These are phyloP conservation scores for Syngnathus floridae DNA, from an alignment of 2,113 vertebrate genomes.

Conservation along the genomic window DNA sequence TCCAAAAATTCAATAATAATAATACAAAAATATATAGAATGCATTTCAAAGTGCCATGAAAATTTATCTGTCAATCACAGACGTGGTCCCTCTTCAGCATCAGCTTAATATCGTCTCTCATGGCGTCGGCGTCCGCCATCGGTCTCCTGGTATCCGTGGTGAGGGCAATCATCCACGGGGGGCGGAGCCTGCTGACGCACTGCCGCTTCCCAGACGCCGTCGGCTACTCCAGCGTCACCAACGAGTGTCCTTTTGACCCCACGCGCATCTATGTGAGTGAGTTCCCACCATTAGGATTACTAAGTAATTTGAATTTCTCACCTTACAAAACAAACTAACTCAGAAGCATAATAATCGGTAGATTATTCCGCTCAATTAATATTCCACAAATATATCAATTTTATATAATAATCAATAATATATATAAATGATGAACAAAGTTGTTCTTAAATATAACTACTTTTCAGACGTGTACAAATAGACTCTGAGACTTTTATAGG, in stretches of 20 bases:
- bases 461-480: neutral
- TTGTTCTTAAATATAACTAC: neutral
- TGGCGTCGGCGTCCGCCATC: conserved; percentile 71
- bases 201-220: conserved; percentile 61
- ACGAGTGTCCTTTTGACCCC: conserved; percentile 85
- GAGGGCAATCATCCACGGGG: conserved; percentile 69
- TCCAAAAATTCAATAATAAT: neutral
- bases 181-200: conserved; percentile 73
- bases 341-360: too few species aligned
- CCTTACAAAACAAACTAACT: neutral
- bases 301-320: neutral
- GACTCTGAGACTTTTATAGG: neutral
- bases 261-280: conserved; percentile 80
- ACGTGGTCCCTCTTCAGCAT: conserved; percentile 70
- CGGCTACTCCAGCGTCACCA: conserved; percentile 59
- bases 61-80: conserved; percentile 50
- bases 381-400: too few species aligned
- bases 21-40: too few species aligned
- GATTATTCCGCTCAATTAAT: too few species aligned
- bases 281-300: neutral
- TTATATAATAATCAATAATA: neutral
- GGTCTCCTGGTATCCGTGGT: conserved; percentile 72
- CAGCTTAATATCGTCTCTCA: conserved; percentile 64
- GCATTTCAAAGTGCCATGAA: neutral
- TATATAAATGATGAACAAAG: neutral